phyloP scores from a whole-genome alignment of 53 echinoderm and acorn worm species.

The Holothuria scabra region DNA sequence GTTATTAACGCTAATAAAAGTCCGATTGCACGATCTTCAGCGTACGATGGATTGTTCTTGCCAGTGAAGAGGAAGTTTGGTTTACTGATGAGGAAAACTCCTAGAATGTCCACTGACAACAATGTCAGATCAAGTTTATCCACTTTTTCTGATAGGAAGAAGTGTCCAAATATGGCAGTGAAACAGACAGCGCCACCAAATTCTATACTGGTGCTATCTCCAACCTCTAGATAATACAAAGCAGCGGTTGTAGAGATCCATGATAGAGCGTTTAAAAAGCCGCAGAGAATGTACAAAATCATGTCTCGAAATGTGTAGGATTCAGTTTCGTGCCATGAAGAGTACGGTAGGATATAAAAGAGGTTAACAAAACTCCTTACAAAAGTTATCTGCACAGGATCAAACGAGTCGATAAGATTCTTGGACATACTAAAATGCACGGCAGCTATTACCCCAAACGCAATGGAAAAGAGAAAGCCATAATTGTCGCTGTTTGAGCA shows the following conservation, averaged over 20 bases:
- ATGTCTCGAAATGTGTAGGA: background rate
- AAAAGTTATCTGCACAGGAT: background rate
- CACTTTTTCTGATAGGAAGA: background rate
- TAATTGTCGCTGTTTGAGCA: no score
- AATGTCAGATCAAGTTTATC: background rate
- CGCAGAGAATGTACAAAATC: background rate
- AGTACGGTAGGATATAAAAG: background rate
- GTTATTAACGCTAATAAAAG: background rate
- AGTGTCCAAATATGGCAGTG: slow-evolving; percentile 15
- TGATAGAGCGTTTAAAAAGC: background rate
- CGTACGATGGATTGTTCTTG: background rate
- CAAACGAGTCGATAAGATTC: no score
- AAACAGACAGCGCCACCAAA: background rate
- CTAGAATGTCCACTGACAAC: background rate
- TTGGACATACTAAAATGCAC: no score
- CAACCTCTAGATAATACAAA: slow-evolving; percentile 4
- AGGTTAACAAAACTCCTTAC: background rate
- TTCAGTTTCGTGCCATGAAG: background rate
- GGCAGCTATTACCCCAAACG: no score
- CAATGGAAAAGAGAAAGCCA: no score
- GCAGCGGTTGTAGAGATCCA: background rate
- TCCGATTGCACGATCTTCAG: background rate
- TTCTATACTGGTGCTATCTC: slow-evolving; percentile 2
- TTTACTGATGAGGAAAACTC: background rate
- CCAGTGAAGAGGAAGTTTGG: background rate